Base-by-base conservation (phyloP, 1,140 invertebrate species). In the Eubasilissa regina region DNA sequence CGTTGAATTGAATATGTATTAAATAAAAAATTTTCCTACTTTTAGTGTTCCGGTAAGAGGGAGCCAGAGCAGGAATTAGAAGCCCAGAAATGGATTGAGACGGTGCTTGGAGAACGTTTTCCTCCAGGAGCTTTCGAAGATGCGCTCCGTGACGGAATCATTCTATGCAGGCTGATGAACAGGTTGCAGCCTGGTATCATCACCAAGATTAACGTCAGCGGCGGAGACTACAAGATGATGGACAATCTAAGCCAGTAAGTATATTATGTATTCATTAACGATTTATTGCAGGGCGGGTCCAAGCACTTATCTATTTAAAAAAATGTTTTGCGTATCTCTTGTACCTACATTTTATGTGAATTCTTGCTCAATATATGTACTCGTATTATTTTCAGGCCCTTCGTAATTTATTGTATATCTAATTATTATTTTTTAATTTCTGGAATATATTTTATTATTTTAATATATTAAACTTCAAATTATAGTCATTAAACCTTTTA, bases 141-240 rank as follows among this genome's bases (percentile, higher is more conserved):
- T 75, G 93, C 94, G 6, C 90, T 98, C 0, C 91, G 95, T 44
- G 94, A 98, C 86, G 97, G 97, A 15, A 92, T 95, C 70, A 89
- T 95, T 9, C 88, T 95, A 0, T 96, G 94, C 86, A 94, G 94
- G 84, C 86, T 98, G 62, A 97, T 98, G 94, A 97, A 97, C 88
- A 93, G 93, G 84, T 88, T 98, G 7, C 89, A 93, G 81, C 96
- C 97, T 3, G 96, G 96, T 35, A 92, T 94, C 81, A 93, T 98
- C 75, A 89, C 92, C n/a, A 97, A 95, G 87, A 94, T 98, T 83
- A 97, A 97, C 86, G 91, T 92, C 0, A 93, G 93, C 3, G 96
- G 96, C 3, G 95, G 95, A 0, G 96, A 97, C 83, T 98, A 97
- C 88, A 97, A 97, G 84, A 93, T 97, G 90, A 98, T 98, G 96